Base-by-base conservation (phyloP, 2,113 vertebrate species). In the Platysteira castanea region DNA sequence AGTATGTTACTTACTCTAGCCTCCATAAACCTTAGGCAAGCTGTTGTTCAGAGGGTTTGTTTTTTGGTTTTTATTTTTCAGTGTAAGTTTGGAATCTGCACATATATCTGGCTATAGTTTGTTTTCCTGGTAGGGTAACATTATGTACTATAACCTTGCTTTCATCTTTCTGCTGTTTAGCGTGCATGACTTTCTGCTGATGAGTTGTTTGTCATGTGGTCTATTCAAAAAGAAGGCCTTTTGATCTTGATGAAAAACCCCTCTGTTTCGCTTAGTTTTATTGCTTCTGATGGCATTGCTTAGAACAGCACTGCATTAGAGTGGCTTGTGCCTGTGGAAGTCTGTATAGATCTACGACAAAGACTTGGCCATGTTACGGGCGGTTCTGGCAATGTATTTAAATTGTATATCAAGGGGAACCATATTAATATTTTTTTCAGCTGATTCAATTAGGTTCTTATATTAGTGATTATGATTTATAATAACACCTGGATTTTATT, bases 181-280 rank as follows among this genome's bases (percentile, higher is more conserved):
- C 20, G 16, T 82, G 37, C 46, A 56, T 13, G 13, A 15, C 56
- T 78, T 82, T 84, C 46, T 82, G 18, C 23, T 47, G 42, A 37
- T 63, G 28, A 35, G 3, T 39, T 21, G 1, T 57, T 57, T 15
- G 2, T 56, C 2, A 0, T 39, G 28, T 56, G 15, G 5, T 59
- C 23, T 74, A n/a, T 75, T 79, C 7, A 44, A 82, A 81, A 35
- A 75, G 7, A 11, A 63, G 37, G 52, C 19, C n/a, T 57, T 67
- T 47, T 70, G 31, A 75, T 76, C 39, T 42, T 83, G n/a, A 64
- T 53, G 7, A 20, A 70, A 56, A 79, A 46, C 1, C 1, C 9
- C 21, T 15, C 2, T 46, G 4, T 64, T 77, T 73, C 59, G 2
- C 19, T 84, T 76, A 41, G 9, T 37, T 87, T 60, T 65, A 13